Conservation (phyloP, 2,888 invertebrate genomes). For the Altica lythri region DNA sequence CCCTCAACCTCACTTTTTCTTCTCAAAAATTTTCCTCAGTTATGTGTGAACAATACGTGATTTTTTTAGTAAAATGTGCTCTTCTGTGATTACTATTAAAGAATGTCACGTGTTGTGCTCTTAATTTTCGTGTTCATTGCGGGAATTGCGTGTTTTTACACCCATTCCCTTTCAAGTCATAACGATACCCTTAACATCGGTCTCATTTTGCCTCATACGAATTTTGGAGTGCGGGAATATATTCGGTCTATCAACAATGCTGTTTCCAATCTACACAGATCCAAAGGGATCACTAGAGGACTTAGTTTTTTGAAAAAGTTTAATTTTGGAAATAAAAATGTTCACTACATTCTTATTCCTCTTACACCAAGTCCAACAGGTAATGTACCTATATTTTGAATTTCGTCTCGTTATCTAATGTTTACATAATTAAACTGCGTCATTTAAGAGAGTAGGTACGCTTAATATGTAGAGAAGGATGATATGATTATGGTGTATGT, state of each 20-base stretch:
- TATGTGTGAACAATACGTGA: constrained; percentile 26
- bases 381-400: constrained; percentile 45
- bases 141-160: constrained; percentile 41
- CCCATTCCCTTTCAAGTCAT: constrained; percentile 38
- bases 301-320: constrained; percentile 68
- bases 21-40: constrained; percentile 4
- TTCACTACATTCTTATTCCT: constrained; percentile 70
- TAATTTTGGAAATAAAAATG: constrained; percentile 66
- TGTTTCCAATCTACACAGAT: constrained; percentile 63
- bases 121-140: constrained; percentile 36
- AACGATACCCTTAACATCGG: constrained; percentile 60
- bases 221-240: constrained; percentile 70
- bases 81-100: neutral
- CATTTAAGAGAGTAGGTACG: constrained; percentile 1
- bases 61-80: constrained; percentile 27
- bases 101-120: constrained; percentile 43
- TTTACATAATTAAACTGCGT: constrained; percentile 5
- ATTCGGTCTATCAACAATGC: constrained; percentile 68
- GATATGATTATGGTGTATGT: neutral
- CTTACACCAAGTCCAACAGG: constrained; percentile 78
- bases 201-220: constrained; percentile 66
- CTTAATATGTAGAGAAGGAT: neutral
- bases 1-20: constrained; percentile 25
- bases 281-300: constrained; percentile 60
- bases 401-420: constrained; percentile 1